Percentiles rank a stretch among this genome's conserved stretches.
These are phyloP conservation scores for Tryphoninae sp. DNA, from an alignment of 2,888 invertebrate species.

Conservation along the genomic window DNA sequence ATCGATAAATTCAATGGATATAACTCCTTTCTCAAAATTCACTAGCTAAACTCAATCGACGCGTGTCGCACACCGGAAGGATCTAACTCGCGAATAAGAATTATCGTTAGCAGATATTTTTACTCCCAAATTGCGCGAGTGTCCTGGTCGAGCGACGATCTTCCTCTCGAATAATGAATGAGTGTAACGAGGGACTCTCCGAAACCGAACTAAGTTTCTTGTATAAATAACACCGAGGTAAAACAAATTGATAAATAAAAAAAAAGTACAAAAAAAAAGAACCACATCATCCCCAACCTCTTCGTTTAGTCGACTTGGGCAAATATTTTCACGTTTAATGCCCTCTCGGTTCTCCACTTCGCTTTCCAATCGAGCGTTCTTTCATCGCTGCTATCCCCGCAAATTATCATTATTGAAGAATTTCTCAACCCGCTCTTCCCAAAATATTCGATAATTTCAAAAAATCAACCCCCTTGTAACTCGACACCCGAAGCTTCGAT, in stretches of 20 bases:
- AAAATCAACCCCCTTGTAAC: slow-evolving; percentile 12
- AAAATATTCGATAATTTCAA: slow-evolving; percentile 14
- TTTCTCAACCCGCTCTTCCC: background rate
- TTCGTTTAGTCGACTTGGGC: background rate
- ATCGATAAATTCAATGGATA: background rate
- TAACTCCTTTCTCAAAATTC: background rate
- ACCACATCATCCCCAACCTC: background rate
- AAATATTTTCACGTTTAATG: background rate
- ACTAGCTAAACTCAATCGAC: background rate
- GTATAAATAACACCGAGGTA: background rate
- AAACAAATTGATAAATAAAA: background rate
- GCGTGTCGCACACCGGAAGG: background rate
- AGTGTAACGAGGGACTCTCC: background rate
- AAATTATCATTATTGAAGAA: slow-evolving; percentile 1
- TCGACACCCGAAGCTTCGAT: background rate
- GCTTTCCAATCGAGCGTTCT: background rate
- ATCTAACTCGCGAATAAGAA: slow-evolving; percentile 17
- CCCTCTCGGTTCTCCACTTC: background rate
- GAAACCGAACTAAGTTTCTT: background rate
- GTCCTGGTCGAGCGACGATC: slow-evolving; percentile 22
- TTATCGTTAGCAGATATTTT: slow-evolving; percentile 26
- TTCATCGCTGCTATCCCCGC: background rate
- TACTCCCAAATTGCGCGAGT: slow-evolving; percentile 35
- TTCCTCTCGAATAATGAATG: slow-evolving; percentile 41
- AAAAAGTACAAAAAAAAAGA: background rate